phyloP scores from a whole-genome alignment of 2,888 invertebrate genomes.

The Euplexia lucipara region DNA sequence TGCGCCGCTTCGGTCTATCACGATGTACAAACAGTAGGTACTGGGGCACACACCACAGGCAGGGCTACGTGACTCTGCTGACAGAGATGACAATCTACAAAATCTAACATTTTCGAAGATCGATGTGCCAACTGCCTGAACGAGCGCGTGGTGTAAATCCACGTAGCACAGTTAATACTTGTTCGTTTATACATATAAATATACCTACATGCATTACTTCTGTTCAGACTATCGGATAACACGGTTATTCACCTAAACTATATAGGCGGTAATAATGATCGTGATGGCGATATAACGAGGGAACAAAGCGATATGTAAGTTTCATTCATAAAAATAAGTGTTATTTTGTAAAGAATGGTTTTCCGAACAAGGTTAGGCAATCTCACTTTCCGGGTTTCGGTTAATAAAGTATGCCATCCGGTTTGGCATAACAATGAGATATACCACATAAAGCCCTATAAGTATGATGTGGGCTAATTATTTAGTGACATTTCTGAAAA shows the following conservation, averaged over 20 bases:
- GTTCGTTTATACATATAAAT: background rate
- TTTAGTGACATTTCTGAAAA: conserved; percentile 1
- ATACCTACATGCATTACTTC: conserved; percentile 2
- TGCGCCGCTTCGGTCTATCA: too few species aligned
- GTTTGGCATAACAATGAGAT: too few species aligned
- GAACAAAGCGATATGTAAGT: background rate
- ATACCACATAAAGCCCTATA: background rate
- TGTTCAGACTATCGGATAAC: conserved; percentile 18
- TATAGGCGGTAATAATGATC: conserved; percentile 25
- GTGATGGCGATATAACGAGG: background rate
- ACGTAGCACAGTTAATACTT: too few species aligned
- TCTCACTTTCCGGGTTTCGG: conserved; percentile 23
- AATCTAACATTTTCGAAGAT: too few species aligned
- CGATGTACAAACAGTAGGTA: too few species aligned
- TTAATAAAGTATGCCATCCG: background rate
- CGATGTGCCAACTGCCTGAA: too few species aligned
- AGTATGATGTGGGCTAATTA: background rate
- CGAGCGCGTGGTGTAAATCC: too few species aligned
- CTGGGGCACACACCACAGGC: too few species aligned
- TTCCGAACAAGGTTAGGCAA: conserved; percentile 5
- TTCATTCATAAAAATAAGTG: background rate
- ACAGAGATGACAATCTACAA: too few species aligned
- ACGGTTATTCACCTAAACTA: conserved; percentile 20
- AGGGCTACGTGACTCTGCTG: too few species aligned
- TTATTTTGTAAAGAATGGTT: background rate